These are phyloP conservation scores for Nyctibius grandis DNA, from an alignment of 2,797 vertebrate genomes.

Conservation along the genomic window DNA sequence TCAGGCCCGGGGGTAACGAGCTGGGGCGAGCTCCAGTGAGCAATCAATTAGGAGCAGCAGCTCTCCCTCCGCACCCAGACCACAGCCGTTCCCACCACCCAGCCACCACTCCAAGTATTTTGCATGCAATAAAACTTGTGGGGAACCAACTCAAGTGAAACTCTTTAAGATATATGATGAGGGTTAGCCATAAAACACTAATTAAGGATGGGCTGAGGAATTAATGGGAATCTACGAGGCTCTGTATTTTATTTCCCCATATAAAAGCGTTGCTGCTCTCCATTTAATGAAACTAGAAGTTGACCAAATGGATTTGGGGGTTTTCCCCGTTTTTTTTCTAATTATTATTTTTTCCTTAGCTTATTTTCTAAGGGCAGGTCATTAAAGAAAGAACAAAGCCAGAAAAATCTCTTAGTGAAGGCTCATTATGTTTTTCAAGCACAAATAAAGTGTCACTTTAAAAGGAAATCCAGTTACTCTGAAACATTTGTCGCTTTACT, in stretches of 20 bases:
- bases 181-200: conserved; percentile 68
- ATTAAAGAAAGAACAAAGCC: neutral
- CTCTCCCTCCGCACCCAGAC: conserved; percentile 37
- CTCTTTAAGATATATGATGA: conserved; percentile 60
- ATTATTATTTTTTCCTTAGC: neutral
- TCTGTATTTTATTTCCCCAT: conserved; percentile 19
- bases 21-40: conserved; percentile 70
- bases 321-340: neutral
- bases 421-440: conserved; percentile 29
- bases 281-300: conserved; percentile 20
- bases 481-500: conserved; percentile 57
- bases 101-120: conserved; percentile 28
- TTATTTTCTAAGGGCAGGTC: conserved; percentile 24
- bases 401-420: neutral
- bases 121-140: conserved; percentile 65
- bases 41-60: conserved; percentile 75
- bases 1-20: conserved; percentile 66
- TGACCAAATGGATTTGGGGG: neutral
- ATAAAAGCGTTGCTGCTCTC: neutral
- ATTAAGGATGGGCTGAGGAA: conserved; percentile 66
- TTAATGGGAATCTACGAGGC: conserved; percentile 31
- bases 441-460: conserved; percentile 57
- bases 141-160: conserved; percentile 66
- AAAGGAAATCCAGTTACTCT: conserved; percentile 50
- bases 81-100: conserved; percentile 55